Base-by-base conservation (phyloP, 2,888 invertebrate genomes). In the Chironomus riparius region DNA sequence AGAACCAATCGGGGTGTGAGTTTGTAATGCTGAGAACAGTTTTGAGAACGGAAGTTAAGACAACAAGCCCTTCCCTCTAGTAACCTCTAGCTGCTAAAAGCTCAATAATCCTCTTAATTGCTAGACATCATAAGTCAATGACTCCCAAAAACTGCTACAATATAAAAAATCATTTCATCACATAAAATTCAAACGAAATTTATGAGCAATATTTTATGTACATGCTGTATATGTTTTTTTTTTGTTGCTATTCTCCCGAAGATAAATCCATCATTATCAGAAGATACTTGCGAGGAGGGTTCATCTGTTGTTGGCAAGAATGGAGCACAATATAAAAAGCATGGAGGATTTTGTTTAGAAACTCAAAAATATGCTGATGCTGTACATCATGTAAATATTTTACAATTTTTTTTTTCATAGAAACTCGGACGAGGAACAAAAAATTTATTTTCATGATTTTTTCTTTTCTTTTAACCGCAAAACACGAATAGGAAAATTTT, bases 301-400 rank as follows among this genome's bases (percentile, higher is more conserved):
- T 73, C 73, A 18, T 65, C 22, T 65, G 65, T 90, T 38, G 78
- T 80, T n/a, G 96, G 95, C 0, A 95, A 95, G 82, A 84, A 85
- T 6, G 90, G 90, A 0, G 86, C 88, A 0, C 80, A 81, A n/a
- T 96, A 96, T 81, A 87, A 85, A 76, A 90, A 89, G 78, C 93
- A 94, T 80, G 91, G 91, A 0, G 92, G 92, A 2, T 90, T 97
- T 80, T 95, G 95, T 81, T 84, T 97, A 75, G 95, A 97, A 86
- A 93, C 97, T 0, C 97, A 97, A 84, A 93, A 94, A 81, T 97
- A 90, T 85, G 97, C 97, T 0, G 93, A 97, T 84, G 93, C 95
- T 10, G 86, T 93, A 0, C 94, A 96, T 83, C 90, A 93, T 82
- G 92, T 92, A 83, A 47, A 70, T 70, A 56, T 56, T 56, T 15